These are phyloP conservation scores for Pseudolaguvia tuberculata DNA, from an alignment of 2,113 vertebrate genomes.

Conservation along the genomic window DNA sequence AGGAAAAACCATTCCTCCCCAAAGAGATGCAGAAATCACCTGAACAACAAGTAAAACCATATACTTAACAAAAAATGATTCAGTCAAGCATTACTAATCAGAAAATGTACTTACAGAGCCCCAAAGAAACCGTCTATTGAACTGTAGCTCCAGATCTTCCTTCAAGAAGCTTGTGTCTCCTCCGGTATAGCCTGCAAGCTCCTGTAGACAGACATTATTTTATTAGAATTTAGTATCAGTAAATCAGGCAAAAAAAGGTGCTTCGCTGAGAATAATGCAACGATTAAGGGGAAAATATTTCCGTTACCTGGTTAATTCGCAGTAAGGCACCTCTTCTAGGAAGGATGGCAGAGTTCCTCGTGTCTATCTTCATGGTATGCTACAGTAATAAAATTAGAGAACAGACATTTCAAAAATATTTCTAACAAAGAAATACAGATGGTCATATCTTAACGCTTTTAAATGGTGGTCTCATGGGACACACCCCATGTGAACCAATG, in stretches of 20 bases:
- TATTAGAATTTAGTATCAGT: no score
- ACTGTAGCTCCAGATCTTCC: conserved; percentile 89
- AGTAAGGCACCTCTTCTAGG: conserved; percentile 84
- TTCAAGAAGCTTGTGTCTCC: conserved; percentile 91
- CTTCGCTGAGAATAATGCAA: neutral
- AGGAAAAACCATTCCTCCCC: conserved; percentile 87
- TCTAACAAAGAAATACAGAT: neutral
- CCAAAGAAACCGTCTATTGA: conserved; percentile 79
- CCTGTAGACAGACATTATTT: no score
- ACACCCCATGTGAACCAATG: no score
- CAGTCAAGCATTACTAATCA: neutral
- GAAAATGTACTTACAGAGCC: conserved; percentile 77
- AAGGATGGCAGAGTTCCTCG: conserved; percentile 86
- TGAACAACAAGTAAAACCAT: conserved; percentile 48
- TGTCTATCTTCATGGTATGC: conserved; percentile 89
- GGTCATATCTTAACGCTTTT: no score
- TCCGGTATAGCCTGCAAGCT: conserved; percentile 88
- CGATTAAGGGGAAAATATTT: neutral
- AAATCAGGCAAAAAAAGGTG: neutral
- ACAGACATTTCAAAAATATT: neutral
- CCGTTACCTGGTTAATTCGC: conserved; percentile 84
- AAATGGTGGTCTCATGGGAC: no score
- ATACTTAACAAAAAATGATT: neutral
- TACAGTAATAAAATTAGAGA: conserved; percentile 52
- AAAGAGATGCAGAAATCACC: conserved; percentile 87